Evolutionary conservation across 2,888 invertebrate genomes (phyloP), one percentile per base, ranked within the genome.

Genomic region (Drosophila borealis): DNA sequence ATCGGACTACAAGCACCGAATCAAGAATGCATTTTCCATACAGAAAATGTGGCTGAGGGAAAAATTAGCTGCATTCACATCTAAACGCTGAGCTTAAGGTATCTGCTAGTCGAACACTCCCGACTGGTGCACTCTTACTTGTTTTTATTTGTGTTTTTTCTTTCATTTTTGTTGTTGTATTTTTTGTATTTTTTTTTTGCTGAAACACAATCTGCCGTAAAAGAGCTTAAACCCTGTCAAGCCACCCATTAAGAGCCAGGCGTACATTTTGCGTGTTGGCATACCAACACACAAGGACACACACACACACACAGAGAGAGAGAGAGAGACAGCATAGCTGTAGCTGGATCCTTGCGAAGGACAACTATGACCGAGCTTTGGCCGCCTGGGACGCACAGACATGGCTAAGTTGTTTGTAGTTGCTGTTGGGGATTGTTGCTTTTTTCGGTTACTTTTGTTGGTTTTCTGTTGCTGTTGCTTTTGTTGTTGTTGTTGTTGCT

Each of bases 211-310:
- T 89, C 86, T 89, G 86, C 78, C 85, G 82, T 89, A 85, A 87
- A 87, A 88, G 89, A 87, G 89, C 89, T 89, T 87, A 83, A 89
- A 83, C 86, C 81, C 83, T 86, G 89, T 86, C 89, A 89, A 79
- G 89, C 89, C 89, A 89, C 83, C 90, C 89, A 90, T 88, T 89
- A 86, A 80, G 85, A 73, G 76, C 72, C 80, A 74, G 75, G 74
- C 88, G 80, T 78, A 81, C 87, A 84, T 88, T 89, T 79, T 82
- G 80, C 80, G 80, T 86, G 88, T 74, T 85, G 80, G 83, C 83
- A 87, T 86, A 83, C 89, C 79, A 70, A 61, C 79, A 76, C 78
- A 76, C 66, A 66, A 51, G 68, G 50, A 76, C 46, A 70, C 69
- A 76, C 57, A 64, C 34, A 59, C 51, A 66, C 36, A 61, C 55